phyloP scores from a whole-genome alignment of 2,113 vertebrate genomes.

The Laticauda laticaudata region DNA sequence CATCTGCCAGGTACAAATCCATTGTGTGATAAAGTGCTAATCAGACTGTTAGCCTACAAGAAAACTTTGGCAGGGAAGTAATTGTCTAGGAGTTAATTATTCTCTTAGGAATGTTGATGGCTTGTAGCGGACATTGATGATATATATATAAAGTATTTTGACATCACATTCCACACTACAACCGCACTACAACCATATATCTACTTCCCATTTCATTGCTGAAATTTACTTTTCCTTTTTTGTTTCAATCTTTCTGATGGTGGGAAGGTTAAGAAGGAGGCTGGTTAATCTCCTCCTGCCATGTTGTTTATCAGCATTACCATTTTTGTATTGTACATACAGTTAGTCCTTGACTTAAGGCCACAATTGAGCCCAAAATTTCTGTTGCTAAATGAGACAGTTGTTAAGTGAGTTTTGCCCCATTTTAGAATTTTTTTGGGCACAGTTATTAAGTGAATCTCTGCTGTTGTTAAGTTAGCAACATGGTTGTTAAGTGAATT shows the following conservation, averaged over 20 bases:
- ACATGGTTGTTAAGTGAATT: background rate
- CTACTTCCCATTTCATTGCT: background rate
- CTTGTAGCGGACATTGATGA: conserved; percentile 1
- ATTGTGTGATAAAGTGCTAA: background rate
- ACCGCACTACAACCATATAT: background rate
- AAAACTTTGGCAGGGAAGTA: background rate
- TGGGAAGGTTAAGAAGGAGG: background rate
- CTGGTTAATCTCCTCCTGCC: background rate
- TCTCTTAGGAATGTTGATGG: conserved; percentile 9
- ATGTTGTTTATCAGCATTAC: background rate
- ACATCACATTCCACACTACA: background rate
- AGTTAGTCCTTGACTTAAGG: background rate
- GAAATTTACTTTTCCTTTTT: background rate
- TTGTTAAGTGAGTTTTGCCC: background rate
- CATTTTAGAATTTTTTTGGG: background rate
- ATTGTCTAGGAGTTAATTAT: conserved; percentile 17
- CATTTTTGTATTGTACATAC: background rate
- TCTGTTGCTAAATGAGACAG: background rate
- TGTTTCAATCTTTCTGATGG: background rate
- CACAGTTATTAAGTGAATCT: background rate
- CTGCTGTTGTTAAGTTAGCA: background rate
- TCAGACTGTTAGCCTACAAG: background rate
- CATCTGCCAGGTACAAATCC: conserved; percentile 14
- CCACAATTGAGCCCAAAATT: background rate
- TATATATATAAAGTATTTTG: conserved; percentile 16